Evolutionary conservation across 1,140 invertebrate genomes (phyloP).

Genomic region (Drosophila pachea): DNA sequence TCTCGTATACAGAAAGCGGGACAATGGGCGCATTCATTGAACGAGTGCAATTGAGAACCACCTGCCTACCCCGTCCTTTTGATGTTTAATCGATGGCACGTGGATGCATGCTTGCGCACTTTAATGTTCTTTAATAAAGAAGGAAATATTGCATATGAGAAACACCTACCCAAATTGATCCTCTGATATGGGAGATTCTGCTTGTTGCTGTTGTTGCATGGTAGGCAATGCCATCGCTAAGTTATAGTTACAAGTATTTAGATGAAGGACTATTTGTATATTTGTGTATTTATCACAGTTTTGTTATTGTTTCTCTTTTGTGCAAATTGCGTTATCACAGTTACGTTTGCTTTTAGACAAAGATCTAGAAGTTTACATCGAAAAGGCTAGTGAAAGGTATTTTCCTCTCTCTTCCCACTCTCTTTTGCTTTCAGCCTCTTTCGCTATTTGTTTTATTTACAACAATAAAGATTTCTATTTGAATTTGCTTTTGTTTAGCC

Average conservation of each 20-base stretch:
- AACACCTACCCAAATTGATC: slow-evolving; percentile 37
- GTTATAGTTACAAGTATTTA: slow-evolving; percentile 24
- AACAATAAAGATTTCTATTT: slow-evolving; percentile 34
- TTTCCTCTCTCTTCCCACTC: slow-evolving; percentile 17
- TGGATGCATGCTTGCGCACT: slow-evolving; percentile 25
- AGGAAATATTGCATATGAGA: slow-evolving; percentile 8
- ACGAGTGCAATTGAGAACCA: slow-evolving; percentile 33
- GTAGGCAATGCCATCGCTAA: slow-evolving; percentile 35
- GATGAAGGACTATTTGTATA: slow-evolving; percentile 13
- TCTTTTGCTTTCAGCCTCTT: neutral
- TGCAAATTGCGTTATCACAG: slow-evolving; percentile 63
- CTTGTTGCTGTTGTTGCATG: slow-evolving; percentile 29
- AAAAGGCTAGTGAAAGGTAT: slow-evolving; percentile 40
- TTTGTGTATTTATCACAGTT: slow-evolving; percentile 59
- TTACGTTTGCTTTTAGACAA: slow-evolving; percentile 49
- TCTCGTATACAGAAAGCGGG: neutral
- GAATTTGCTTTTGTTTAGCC: slow-evolving; percentile 33
- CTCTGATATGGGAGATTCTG: slow-evolving; percentile 10
- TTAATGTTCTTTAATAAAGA: slow-evolving; percentile 22
- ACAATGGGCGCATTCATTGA: slow-evolving; percentile 8
- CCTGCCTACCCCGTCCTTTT: neutral
- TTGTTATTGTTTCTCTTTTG: slow-evolving; percentile 40
- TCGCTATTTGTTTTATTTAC: slow-evolving; percentile 38
- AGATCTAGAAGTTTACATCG: slow-evolving; percentile 63
- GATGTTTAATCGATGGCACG: slow-evolving; percentile 37